phyloP scores from a whole-genome alignment of 2,113 vertebrate species.

The Myiagra hebetior region DNA sequence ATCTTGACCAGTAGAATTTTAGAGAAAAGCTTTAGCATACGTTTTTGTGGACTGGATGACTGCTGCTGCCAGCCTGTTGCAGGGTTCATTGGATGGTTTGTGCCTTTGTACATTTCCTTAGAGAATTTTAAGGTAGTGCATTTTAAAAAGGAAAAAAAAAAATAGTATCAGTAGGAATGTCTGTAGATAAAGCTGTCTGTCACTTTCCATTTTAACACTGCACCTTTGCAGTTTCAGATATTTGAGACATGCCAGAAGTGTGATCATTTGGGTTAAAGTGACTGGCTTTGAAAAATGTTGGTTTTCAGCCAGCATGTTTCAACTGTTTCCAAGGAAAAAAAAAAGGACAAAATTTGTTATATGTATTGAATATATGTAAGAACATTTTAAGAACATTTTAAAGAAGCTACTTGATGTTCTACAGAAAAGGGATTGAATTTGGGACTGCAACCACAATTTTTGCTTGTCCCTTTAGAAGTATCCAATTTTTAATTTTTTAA shows the following conservation, averaged over 20 bases:
- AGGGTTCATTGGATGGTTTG: not conserved
- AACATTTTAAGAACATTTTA: not conserved
- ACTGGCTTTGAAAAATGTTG: not conserved
- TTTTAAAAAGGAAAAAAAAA: not conserved
- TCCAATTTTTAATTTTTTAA: accelerated
- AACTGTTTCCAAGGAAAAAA: not conserved
- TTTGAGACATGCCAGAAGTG: not conserved
- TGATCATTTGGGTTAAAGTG: not conserved
- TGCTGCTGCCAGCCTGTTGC: not conserved
- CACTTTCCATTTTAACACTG: not conserved
- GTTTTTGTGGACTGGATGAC: not conserved
- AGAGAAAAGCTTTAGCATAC: not conserved
- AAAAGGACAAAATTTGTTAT: not conserved
- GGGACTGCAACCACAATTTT: not conserved
- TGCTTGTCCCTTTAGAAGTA: not conserved
- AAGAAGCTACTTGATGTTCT: not conserved
- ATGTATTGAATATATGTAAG: not conserved
- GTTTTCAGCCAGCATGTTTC: not conserved
- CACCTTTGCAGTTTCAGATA: not conserved
- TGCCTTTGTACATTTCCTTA: not conserved
- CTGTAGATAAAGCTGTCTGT: not conserved
- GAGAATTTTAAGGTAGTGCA: not conserved
- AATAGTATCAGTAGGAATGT: not conserved
- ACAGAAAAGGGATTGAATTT: not conserved
- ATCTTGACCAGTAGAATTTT: not conserved